Evolutionary conservation across 2,888 invertebrate species (phyloP).

Genomic region (Caenorhabditis sp.): DNA sequence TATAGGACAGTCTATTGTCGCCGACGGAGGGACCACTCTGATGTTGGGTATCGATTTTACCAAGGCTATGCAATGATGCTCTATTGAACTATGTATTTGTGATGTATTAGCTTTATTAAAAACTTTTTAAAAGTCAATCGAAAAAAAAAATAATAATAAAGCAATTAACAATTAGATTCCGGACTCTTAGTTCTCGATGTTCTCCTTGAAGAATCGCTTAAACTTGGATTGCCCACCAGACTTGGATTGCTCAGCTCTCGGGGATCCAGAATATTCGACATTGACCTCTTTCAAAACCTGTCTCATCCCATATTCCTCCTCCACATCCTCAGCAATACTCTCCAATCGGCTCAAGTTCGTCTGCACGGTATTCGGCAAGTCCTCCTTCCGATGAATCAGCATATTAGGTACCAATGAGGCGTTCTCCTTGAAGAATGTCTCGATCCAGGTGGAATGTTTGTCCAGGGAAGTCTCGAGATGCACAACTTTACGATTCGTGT

Average conservation of each 20-base stretch:
- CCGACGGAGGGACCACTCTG: constrained; percentile 63
- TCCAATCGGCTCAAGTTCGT: neutral
- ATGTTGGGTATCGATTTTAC: constrained; percentile 17
- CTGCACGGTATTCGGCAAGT: neutral
- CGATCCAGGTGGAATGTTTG: neutral
- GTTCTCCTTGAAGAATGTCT: neutral
- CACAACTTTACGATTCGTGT: neutral
- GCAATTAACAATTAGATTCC: too few species aligned
- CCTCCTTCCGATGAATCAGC: neutral
- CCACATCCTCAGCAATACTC: neutral
- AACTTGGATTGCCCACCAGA: too few species aligned
- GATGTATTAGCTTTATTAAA: too few species aligned
- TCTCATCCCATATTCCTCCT: neutral
- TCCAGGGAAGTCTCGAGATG: neutral
- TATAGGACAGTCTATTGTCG: constrained; percentile 60
- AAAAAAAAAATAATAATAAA: too few species aligned
- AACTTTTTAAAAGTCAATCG: too few species aligned
- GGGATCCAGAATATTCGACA: too few species aligned
- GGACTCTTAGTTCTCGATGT: too few species aligned
- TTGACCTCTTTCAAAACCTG: neutral
- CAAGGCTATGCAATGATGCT: neutral
- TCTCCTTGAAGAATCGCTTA: too few species aligned
- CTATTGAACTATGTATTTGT: neutral
- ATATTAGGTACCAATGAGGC: neutral
- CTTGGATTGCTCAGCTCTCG: too few species aligned